Percentiles rank a stretch among this genome's conserved stretches.
These are phyloP conservation scores for Exocentrus adspersus DNA, from an alignment of 2,888 invertebrate genomes.

Conservation along the genomic window DNA sequence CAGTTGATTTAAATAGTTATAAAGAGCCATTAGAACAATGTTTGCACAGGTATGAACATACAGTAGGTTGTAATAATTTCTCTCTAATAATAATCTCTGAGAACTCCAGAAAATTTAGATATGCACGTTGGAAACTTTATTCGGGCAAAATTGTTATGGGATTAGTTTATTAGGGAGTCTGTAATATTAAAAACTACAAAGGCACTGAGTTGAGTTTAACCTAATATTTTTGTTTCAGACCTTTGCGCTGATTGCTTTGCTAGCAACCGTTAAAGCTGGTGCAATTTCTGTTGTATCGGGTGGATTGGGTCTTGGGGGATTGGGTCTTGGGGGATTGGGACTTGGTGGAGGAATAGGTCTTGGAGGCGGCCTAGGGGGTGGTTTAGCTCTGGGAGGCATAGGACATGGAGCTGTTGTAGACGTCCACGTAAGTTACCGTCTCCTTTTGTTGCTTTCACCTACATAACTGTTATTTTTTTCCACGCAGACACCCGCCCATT, in stretches of 20 bases:
- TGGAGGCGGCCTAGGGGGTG: conserved; percentile 12
- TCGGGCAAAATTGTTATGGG: too few species aligned
- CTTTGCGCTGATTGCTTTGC: conserved; percentile 4
- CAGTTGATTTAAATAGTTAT: conserved; percentile 8
- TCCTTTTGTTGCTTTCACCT: too few species aligned
- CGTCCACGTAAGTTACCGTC: conserved; percentile 21
- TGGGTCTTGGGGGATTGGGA: neutral
- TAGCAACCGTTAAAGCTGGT: conserved; percentile 23
- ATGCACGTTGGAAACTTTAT: too few species aligned
- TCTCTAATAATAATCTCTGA: too few species aligned
- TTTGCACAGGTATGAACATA: conserved; percentile 22
- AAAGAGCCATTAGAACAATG: conserved; percentile 7
- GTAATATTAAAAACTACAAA: too few species aligned
- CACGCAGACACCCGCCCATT: conserved; percentile 60
- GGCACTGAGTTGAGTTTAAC: too few species aligned
- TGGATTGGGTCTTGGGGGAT: conserved; percentile 15
- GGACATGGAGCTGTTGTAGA: conserved; percentile 12
- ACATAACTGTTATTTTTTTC: too few species aligned
- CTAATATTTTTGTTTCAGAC: conserved; percentile 4
- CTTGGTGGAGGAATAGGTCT: conserved; percentile 15
- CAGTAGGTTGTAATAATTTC: too few species aligned
- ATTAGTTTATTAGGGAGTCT: too few species aligned
- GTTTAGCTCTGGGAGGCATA: neutral
- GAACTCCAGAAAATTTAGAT: too few species aligned
- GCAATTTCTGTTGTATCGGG: conserved; percentile 20